Evolutionary conservation across 2,888 invertebrate genomes (phyloP).

Genomic region (Drosophila incognita): DNA sequence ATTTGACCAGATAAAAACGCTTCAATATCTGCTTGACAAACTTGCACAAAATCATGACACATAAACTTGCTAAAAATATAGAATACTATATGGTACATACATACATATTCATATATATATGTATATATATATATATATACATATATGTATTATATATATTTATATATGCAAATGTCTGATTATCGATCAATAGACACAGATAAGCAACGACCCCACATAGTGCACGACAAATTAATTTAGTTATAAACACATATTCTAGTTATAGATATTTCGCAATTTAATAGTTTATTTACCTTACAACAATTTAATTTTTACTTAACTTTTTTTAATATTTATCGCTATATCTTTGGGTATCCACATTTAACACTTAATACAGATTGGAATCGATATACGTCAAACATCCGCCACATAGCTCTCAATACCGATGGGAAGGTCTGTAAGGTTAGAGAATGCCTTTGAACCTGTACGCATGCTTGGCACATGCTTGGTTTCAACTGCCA

Average conservation of each 20-base stretch:
- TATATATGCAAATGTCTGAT: not conserved
- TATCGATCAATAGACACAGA: constrained; percentile 19
- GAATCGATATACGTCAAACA: not conserved
- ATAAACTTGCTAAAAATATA: not conserved
- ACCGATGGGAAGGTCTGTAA: not conserved
- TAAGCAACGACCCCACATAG: constrained; percentile 38
- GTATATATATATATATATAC: not conserved
- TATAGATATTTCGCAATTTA: not conserved
- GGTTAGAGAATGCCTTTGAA: constrained; percentile 22
- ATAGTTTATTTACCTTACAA: not conserved
- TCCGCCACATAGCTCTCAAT: not conserved
- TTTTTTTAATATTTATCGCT: not conserved
- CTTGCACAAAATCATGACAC: constrained; percentile 42
- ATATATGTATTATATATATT: not conserved
- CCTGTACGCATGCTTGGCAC: constrained; percentile 14
- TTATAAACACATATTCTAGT: constrained; percentile 7
- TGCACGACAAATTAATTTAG: constrained; percentile 29
- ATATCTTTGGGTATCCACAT: not conserved
- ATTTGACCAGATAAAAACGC: constrained; percentile 44
- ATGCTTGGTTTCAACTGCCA: constrained; percentile 34
- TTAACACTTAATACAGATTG: not conserved
- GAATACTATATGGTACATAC: not conserved
- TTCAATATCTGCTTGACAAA: constrained; percentile 43
- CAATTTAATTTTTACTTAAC: not conserved
- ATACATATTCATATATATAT: not conserved